Evolutionary conservation across 2,113 vertebrate species (phyloP), one percentile per base, ranked within the genome.

Genomic region (Clarias macrocephalus): DNA sequence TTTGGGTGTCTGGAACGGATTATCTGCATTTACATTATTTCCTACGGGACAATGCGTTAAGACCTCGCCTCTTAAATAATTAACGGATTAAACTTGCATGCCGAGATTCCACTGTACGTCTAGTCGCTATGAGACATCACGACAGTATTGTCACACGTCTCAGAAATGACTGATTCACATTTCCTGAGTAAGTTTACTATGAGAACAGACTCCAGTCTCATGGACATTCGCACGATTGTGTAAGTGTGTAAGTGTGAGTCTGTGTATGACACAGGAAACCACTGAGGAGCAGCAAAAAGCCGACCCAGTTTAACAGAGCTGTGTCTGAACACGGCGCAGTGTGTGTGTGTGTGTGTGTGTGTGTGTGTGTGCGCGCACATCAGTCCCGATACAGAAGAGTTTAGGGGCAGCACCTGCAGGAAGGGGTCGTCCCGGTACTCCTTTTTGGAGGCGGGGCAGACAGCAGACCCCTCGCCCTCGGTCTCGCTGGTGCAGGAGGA

Each of bases 371-470:
- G 65, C n/a, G n/a, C n/a, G n/a, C n/a, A n/a, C n/a, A n/a, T 30
- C 42, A 18, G 21, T 42, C 2, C 21, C 23, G 19, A 42, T 42
- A 37, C 16, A 33, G 37, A 72, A 3, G 13, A 23, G 0, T 16
- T 5, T 16, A 15, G 15, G 18, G 70, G 70, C 30, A 37, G 75
- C 88, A 99, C 98, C 97, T 98, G 98, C 89, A 98, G 97, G 89
- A 99, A 99, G 23, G 98, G 98, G 92, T 99, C 98, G 54, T 99
- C 98, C 92, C 97, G 95, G 92, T 96, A 99, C 90, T 99, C 98
- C 84, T 97, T 99, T 91, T 98, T 99, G 90, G 95, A 92, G 54
- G 95, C 94, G 0, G 96, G 93, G 88, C 97, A 97, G 88, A 95
- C 92, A 0, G 96, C 94, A 0, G 91, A 92, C 85, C 95, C 97